Evolutionary conservation across 1,140 invertebrate genomes (phyloP).

Genomic region (Brachionus rubens): DNA sequence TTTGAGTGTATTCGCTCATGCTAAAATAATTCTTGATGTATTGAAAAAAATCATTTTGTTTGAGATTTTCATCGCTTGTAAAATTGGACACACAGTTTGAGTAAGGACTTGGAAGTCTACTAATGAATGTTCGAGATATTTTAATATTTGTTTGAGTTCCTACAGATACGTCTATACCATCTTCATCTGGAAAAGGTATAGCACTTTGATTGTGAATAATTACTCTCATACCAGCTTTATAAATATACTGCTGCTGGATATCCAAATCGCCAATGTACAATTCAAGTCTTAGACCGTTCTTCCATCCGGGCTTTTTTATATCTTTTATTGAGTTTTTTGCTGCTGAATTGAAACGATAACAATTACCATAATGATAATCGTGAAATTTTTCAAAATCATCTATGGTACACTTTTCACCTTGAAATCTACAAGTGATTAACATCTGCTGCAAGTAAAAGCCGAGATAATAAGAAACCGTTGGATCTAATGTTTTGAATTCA

Average conservation of each 20-base stretch:
- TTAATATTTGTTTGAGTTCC: slow-evolving; percentile 12
- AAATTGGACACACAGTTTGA: background rate
- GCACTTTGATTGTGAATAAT: slow-evolving; percentile 10
- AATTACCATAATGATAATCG: slow-evolving; percentile 35
- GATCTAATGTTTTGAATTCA: too few species aligned
- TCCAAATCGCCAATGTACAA: background rate
- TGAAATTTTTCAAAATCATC: slow-evolving; percentile 6
- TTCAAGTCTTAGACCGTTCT: slow-evolving; percentile 3
- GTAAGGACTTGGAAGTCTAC: background rate
- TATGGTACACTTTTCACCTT: too few species aligned
- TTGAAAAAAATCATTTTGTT: background rate
- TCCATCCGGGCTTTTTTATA: background rate
- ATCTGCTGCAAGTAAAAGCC: too few species aligned
- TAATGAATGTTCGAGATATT: background rate
- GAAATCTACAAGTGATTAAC: too few species aligned
- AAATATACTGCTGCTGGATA: background rate
- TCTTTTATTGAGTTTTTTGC: background rate
- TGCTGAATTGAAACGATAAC: slow-evolving; percentile 7
- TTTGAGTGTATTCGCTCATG: background rate
- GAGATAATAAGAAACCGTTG: too few species aligned
- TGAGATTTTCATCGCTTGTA: background rate
- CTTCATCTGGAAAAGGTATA: slow-evolving; percentile 7
- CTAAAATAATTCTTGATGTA: background rate
- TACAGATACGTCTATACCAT: slow-evolving; percentile 6
- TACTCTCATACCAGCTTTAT: slow-evolving; percentile 20